phyloP scores from a whole-genome alignment of 2,888 invertebrate genomes.

The Ariolimax columbianus region DNA sequence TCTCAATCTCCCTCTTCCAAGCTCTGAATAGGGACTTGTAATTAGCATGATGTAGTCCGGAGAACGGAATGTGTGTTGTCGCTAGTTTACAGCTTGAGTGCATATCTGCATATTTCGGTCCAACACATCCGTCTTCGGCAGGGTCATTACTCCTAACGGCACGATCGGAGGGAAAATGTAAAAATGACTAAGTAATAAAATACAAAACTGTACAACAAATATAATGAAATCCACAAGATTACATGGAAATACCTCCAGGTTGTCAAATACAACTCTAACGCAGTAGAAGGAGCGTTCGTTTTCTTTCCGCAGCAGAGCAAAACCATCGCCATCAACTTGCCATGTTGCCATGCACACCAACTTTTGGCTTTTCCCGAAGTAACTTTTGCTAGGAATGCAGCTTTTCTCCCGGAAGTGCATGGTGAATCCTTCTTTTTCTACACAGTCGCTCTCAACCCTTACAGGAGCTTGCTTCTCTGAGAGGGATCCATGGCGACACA shows the following conservation, averaged over 20 bases:
- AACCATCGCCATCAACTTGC: slow-evolving; percentile 51
- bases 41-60: too few relatives aligned
- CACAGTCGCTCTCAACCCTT: slow-evolving; percentile 58
- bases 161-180: too few relatives aligned
- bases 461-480: slow-evolving; percentile 45
- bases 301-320: slow-evolving; percentile 53
- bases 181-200: too few relatives aligned
- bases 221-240: too few relatives aligned
- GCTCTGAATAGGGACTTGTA: too few relatives aligned
- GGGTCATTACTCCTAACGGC: too few relatives aligned
- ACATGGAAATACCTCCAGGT: slow-evolving; percentile 10
- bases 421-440: slow-evolving; percentile 53
- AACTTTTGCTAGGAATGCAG: slow-evolving; percentile 50
- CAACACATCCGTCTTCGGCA: too few relatives aligned
- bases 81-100: too few relatives aligned
- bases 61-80: too few relatives aligned
- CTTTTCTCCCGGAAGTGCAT: slow-evolving; percentile 53
- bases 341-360: slow-evolving; percentile 56
- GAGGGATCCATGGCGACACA: neutral
- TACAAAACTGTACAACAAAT: too few relatives aligned
- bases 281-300: slow-evolving; percentile 57
- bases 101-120: too few relatives aligned
- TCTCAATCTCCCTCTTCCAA: too few relatives aligned
- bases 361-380: slow-evolving; percentile 46
- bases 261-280: slow-evolving; percentile 48